phyloP scores from a whole-genome alignment of 2,797 vertebrate species.

The Gallinago nigripennis region DNA sequence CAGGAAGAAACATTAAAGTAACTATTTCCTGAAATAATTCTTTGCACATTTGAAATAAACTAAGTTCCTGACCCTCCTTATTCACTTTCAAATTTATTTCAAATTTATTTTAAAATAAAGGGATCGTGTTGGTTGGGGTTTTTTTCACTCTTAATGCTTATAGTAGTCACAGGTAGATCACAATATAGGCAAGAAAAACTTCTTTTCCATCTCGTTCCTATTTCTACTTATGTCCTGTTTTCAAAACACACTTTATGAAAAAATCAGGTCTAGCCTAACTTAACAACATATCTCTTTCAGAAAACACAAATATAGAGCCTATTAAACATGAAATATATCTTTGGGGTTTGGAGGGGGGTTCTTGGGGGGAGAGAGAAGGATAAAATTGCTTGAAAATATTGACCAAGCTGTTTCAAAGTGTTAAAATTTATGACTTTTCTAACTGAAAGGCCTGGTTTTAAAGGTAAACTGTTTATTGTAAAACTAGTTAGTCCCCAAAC shows the following conservation, averaged over 20 bases:
- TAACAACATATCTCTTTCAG: not conserved
- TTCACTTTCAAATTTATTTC: not conserved
- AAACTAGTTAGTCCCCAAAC: not conserved
- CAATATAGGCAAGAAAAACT: not conserved
- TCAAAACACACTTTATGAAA: not conserved
- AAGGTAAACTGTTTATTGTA: not conserved
- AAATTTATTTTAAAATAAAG: not conserved
- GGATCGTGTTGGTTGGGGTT: not conserved
- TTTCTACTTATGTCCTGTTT: not conserved
- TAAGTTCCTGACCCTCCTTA: not conserved
- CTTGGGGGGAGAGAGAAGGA: rapidly evolving
- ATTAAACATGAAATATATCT: not conserved
- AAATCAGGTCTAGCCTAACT: not conserved
- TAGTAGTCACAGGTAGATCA: not conserved
- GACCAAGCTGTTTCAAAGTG: not conserved
- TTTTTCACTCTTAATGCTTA: not conserved
- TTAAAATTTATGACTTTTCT: not conserved
- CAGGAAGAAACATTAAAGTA: not conserved
- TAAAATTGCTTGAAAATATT: not conserved
- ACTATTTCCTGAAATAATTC: not conserved
- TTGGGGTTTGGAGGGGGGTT: rapidly evolving
- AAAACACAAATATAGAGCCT: not conserved
- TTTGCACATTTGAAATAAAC: not conserved
- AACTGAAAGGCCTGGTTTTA: not conserved
- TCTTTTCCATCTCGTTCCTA: not conserved